These are phyloP conservation scores for Anarsia innoxiella DNA, from an alignment of 2,888 invertebrate genomes.

Conservation along the genomic window DNA sequence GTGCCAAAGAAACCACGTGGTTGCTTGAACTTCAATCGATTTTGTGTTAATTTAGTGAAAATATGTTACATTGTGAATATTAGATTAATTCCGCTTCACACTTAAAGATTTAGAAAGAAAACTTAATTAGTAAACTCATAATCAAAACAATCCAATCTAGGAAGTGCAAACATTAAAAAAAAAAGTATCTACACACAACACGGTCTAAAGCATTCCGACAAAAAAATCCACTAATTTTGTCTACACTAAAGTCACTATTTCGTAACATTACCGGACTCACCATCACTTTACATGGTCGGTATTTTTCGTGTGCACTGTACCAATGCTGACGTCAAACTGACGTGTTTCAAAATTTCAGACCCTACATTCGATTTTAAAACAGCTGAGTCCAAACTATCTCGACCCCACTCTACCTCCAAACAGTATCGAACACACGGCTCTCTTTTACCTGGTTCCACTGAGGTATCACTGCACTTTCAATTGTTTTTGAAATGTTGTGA, in stretches of 20 bases:
- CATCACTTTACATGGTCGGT: constrained; percentile 65
- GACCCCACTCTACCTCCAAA: constrained; percentile 25
- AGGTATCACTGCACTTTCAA: not conserved
- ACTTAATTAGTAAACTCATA: not conserved
- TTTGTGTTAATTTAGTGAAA: too few relatives aligned
- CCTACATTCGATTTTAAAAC: constrained; percentile 65
- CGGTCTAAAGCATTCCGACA: constrained; percentile 46
- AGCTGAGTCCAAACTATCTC: constrained; percentile 44
- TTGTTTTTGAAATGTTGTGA: too few relatives aligned
- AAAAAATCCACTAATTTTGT: constrained; percentile 26
- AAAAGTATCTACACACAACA: constrained; percentile 25
- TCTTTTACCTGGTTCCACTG: constrained; percentile 1
- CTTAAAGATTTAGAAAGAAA: not conserved
- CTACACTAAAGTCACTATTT: constrained; percentile 40
- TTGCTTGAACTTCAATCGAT: too few relatives aligned
- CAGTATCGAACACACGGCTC: too few relatives aligned
- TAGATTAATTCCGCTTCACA: too few relatives aligned
- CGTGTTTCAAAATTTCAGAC: constrained; percentile 28
- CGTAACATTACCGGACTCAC: constrained; percentile 47
- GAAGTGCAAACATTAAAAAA: constrained; percentile 5
- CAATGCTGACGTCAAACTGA: constrained; percentile 55
- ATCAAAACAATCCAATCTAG: not conserved
- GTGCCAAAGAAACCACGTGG: too few relatives aligned
- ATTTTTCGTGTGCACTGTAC: constrained; percentile 42
- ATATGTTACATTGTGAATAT: too few relatives aligned